phyloP scores from a whole-genome alignment of 37 sponge, comb jelly and placozoan species.

The Dysidea cf. avara region DNA sequence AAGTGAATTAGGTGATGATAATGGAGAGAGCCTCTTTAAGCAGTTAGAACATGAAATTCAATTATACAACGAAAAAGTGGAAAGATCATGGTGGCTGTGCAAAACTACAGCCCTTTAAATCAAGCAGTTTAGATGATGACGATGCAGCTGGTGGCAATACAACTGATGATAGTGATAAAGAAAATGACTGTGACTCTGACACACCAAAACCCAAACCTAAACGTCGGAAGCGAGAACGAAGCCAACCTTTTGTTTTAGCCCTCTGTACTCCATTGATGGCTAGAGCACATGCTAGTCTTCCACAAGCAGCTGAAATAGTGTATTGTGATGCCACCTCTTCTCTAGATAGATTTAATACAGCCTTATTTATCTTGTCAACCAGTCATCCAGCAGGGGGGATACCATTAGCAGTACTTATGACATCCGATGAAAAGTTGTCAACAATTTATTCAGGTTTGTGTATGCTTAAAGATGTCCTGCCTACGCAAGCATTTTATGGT shows the following conservation, averaged over 20 bases:
- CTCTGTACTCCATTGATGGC: constrained; percentile 15
- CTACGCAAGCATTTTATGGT: constrained; percentile 1
- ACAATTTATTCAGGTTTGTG: constrained; percentile 1
- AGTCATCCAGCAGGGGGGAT: constrained; percentile 10
- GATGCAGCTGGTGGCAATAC: too few relatives aligned
- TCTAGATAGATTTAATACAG: constrained; percentile 6
- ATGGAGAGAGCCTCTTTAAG: not conserved
- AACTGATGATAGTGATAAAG: too few relatives aligned
- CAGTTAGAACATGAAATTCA: too few relatives aligned
- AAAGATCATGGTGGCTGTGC: too few relatives aligned
- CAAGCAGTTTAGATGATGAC: too few relatives aligned
- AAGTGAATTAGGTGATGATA: not conserved
- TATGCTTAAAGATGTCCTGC: not conserved
- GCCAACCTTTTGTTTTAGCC: constrained; percentile 8
- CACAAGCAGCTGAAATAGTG: constrained; percentile 12
- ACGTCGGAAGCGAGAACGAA: not conserved
- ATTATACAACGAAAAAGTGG: too few relatives aligned
- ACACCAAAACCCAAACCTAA: not conserved
- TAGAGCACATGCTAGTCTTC: constrained; percentile 3
- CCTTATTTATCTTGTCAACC: constrained; percentile 18
- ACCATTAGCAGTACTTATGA: constrained; percentile 6
- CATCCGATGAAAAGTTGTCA: constrained; percentile 9
- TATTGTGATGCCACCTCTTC: constrained; percentile 12
- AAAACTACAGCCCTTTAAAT: too few relatives aligned
- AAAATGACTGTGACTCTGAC: not conserved